Conservation (phyloP, 2,113 vertebrate species). For the Gallinago media region DNA sequence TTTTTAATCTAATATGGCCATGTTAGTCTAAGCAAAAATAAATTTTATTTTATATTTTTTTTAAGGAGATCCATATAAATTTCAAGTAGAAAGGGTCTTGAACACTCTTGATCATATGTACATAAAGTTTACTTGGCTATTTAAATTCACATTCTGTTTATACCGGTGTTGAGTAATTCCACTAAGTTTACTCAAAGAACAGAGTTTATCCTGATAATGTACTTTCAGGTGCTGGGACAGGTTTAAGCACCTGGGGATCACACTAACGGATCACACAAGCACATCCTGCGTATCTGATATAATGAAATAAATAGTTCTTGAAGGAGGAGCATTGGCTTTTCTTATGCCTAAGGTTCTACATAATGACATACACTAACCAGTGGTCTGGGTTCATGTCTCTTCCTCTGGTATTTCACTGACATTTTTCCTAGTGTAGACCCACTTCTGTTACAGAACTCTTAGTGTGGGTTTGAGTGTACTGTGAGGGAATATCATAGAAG, state of each 20-base stretch:
- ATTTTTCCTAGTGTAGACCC: not conserved
- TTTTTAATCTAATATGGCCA: not conserved
- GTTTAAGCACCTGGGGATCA: not conserved
- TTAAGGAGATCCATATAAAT: not conserved
- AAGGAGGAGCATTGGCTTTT: not conserved
- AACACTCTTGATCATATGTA: fast-evolving
- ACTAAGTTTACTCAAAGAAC: not conserved
- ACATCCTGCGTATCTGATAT: not conserved
- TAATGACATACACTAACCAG: not conserved
- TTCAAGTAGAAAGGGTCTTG: not conserved
- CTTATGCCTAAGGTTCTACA: not conserved
- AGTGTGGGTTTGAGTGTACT: not conserved
- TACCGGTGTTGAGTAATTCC: not conserved
- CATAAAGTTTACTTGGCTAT: not conserved
- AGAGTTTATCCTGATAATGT: not conserved
- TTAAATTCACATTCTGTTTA: not conserved
- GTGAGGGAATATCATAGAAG: not conserved
- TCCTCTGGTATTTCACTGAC: not conserved
- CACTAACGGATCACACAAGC: not conserved
- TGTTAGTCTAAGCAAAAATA: not conserved
- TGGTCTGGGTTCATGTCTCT: not conserved
- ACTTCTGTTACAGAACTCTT: not conserved
- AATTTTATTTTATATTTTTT: not conserved
- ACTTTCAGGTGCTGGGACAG: not conserved
- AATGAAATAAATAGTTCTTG: not conserved